Percentiles rank a stretch among this genome's conserved stretches.
phyloP scores from a whole-genome alignment of 2,113 vertebrate species.

The Rhombomys opimus region DNA sequence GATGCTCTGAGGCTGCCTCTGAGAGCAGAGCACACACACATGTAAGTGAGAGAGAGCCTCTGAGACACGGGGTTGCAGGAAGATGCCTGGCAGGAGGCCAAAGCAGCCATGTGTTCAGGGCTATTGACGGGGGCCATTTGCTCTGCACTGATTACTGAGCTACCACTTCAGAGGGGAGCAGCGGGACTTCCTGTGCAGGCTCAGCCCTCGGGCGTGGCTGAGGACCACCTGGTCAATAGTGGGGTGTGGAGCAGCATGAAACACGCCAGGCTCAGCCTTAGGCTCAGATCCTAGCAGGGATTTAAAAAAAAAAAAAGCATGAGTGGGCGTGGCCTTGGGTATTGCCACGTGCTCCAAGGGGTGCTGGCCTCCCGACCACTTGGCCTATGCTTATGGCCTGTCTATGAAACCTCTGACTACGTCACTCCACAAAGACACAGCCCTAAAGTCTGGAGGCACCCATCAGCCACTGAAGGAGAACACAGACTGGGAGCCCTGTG shows the following conservation, averaged over 20 bases:
- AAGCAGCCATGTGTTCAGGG: neutral
- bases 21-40: slow-evolving; percentile 49
- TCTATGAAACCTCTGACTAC: neutral
- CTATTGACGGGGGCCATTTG: neutral
- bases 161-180: fast-evolving
- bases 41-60: slow-evolving; percentile 65
- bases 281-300: neutral
- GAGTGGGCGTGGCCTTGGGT: too few relatives aligned
- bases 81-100: neutral
- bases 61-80: neutral
- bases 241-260: neutral
- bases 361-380: neutral
- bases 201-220: neutral
- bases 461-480: neutral
- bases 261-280: neutral
- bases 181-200: neutral
- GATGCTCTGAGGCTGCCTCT: slow-evolving; percentile 22
- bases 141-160: neutral
- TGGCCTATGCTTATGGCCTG: neutral
- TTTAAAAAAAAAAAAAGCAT: fast-evolving
- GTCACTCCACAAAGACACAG: neutral
- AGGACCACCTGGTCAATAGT: neutral
- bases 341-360: neutral
- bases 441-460: too few relatives aligned
- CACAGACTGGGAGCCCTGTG: fast-evolving